Conservation (phyloP, 2,888 invertebrate species). For the Rhaphigaster nebulosa region DNA sequence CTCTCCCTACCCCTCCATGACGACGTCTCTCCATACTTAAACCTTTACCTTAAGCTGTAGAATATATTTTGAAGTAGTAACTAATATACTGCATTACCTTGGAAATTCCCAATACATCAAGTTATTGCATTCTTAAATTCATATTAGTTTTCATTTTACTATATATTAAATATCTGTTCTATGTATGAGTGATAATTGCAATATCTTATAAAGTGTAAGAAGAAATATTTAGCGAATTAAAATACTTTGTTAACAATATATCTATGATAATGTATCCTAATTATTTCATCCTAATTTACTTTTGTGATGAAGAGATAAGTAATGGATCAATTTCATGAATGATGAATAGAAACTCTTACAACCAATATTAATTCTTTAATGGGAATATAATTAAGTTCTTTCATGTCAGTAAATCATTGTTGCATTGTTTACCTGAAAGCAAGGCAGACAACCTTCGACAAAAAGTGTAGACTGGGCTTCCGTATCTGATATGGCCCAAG, state of each 20-base stretch:
- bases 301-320: neutral
- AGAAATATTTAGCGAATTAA: neutral
- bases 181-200: neutral
- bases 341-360: neutral
- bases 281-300: too few relatives aligned
- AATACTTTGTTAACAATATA: neutral
- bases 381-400: neutral
- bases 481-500: constrained; percentile 3
- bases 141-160: neutral
- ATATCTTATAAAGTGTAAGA: neutral
- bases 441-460: neutral
- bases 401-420: neutral
- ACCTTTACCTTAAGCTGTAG: too few relatives aligned
- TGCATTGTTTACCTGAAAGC: neutral
- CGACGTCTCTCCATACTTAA: too few relatives aligned
- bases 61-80: too few relatives aligned
- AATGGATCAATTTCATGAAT: neutral
- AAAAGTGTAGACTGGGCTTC: neutral
- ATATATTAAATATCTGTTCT: neutral
- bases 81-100: neutral
- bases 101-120: neutral
- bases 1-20: too few relatives aligned
- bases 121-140: neutral
- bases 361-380: neutral
- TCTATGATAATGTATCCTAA: too few relatives aligned